A percentile compares a stretch with the other conserved stretches of the same genome.
These are phyloP conservation scores for Notodonta ziczac DNA, from an alignment of 2,888 invertebrate species.

Conservation along the genomic window DNA sequence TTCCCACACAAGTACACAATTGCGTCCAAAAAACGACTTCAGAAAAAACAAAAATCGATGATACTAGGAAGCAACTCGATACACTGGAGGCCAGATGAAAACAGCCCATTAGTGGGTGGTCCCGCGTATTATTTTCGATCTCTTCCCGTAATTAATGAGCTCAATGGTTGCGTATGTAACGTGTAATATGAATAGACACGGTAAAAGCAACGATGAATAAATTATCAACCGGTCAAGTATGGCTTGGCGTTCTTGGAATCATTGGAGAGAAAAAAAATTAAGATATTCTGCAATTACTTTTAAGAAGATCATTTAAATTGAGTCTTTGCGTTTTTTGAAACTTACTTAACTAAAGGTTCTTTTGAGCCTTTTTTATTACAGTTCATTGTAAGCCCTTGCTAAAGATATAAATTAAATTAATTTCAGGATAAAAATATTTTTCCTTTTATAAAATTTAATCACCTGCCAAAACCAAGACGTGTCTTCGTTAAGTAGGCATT, in stretches of 20 bases:
- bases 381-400: too few relatives aligned
- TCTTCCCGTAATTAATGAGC: conserved; percentile 67
- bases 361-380: too few relatives aligned
- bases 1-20: conserved; percentile 28
- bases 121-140: conserved; percentile 45
- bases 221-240: conserved; percentile 13
- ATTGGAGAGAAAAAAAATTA: neutral
- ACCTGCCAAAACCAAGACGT: too few relatives aligned
- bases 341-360: too few relatives aligned
- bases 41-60: conserved; percentile 30
- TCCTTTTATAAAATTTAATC: too few relatives aligned
- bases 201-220: conserved; percentile 21
- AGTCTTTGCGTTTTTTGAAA: neutral
- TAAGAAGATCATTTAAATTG: conserved; percentile 1
- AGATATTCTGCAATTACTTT: neutral
- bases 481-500: conserved; percentile 8
- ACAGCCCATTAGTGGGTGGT: conserved; percentile 66
- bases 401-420: too few relatives aligned
- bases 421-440: too few relatives aligned
- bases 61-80: conserved; percentile 61
- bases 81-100: conserved; percentile 55
- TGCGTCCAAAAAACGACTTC: conserved; percentile 20
- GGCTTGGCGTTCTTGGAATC: conserved; percentile 5
- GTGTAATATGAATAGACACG: conserved; percentile 43
- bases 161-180: conserved; percentile 45